Base-by-base conservation (phyloP, 2,113 vertebrate species). In the Sceloporus undulatus region DNA sequence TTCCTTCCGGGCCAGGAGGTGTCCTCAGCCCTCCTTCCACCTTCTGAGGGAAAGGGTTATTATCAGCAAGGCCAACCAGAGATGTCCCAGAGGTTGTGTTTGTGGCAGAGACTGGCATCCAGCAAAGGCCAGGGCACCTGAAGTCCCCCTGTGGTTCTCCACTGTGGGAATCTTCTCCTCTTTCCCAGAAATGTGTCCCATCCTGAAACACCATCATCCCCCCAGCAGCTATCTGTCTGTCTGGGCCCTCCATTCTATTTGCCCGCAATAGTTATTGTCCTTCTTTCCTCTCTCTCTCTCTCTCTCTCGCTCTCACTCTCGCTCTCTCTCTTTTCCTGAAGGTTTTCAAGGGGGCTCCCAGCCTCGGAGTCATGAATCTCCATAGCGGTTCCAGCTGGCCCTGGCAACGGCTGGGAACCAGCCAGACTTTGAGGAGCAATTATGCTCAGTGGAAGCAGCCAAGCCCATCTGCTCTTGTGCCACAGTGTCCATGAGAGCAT, bases 401-500 rank as follows among this genome's bases (percentile, higher is more conserved):
- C n/a, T 4, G 42, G 34, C 34, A 81, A 54, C 27, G 0, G 84
- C 87, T 48, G 84, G 40, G 87, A 76, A 0, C 2, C 68, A 52
- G 71, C 52, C 81, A 74, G 86, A 66, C 0, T 34, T n/a, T 68
- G 29, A 34, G 91, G 42, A 62, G 29, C 16, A 54, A 4, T 1
- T 21, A n/a, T 42, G 18, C 40, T 23, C 84, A 0, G 42, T 73
- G 27, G 86, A 4, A 2, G 16, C n/a, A 0, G 56, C 13, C 89
- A 75, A 1, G 79, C 82, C 84, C 9, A 4, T 65, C 59, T 0
- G 25, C 54, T 70, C 29, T 11, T 29, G 42, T 9, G 59, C 79
- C 82, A 71, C n/a, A 1, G 82, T 16, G 0, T 59, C 52, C 1
- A 0, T 5, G 0, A 1, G 73, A n/a, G 1, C 34, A 2, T 76